Evolutionary conservation across 2,113 vertebrate genomes (phyloP).

Genomic region (Ceyx melanurus): DNA sequence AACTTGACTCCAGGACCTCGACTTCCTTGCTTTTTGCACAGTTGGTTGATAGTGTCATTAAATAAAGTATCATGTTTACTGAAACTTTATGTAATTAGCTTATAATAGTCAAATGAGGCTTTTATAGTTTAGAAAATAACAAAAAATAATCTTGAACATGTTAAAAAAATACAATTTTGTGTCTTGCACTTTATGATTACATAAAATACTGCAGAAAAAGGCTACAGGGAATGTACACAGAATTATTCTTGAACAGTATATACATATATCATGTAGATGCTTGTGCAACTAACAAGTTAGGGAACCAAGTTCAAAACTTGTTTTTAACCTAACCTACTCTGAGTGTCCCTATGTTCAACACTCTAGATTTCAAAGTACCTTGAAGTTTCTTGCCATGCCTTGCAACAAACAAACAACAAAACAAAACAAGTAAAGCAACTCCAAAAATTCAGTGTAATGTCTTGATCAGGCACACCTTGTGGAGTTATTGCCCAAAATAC

Average conservation of each 20-base stretch:
- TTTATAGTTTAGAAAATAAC: neutral
- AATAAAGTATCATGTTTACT: neutral
- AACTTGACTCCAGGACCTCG: neutral
- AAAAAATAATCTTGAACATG: neutral
- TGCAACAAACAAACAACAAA: too few relatives aligned
- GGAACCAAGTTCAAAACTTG: neutral
- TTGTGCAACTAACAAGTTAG: neutral
- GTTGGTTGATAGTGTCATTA: neutral
- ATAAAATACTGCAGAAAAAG: neutral
- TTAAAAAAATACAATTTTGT: neutral
- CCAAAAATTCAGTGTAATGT: neutral
- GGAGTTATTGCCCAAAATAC: neutral
- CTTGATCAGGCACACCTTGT: neutral
- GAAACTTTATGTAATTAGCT: neutral
- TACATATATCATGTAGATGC: neutral
- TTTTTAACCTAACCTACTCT: neutral
- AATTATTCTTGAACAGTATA: neutral
- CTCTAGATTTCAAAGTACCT: neutral
- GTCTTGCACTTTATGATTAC: neutral
- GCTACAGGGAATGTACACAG: neutral
- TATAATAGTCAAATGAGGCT: neutral
- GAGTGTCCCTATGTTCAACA: neutral
- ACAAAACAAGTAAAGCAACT: neutral
- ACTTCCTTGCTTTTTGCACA: neutral
- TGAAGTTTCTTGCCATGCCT: neutral